Conservation (phyloP, 2,797 vertebrate genomes). For the Enteromius trimaculatus region DNA sequence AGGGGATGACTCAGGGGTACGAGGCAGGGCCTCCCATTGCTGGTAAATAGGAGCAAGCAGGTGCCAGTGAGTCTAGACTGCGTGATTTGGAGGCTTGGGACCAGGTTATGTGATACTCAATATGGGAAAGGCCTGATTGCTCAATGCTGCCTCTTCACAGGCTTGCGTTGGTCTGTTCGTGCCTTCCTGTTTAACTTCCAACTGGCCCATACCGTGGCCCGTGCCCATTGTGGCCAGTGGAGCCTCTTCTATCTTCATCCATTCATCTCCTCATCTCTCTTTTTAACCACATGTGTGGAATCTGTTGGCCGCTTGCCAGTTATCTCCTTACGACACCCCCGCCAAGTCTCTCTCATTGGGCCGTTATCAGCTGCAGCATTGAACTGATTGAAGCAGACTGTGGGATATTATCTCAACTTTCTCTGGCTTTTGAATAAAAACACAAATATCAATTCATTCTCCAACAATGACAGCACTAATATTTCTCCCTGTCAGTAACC, state of each 20-base stretch:
- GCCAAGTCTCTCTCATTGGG: neutral
- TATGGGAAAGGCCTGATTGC: slow-evolving; percentile 88
- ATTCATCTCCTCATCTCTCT: slow-evolving; percentile 16
- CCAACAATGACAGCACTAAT: slow-evolving; percentile 28
- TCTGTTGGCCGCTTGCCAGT: neutral
- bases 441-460: neutral
- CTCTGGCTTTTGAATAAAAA: slow-evolving; percentile 37
- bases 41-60: slow-evolving; percentile 88
- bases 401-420: slow-evolving; percentile 29
- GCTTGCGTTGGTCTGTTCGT: slow-evolving; percentile 75
- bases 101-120: slow-evolving; percentile 87
- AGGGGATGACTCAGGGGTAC: slow-evolving; percentile 72
- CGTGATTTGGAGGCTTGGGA: slow-evolving; percentile 81
- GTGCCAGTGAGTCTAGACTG: slow-evolving; percentile 92
- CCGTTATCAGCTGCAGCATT: slow-evolving; percentile 17
- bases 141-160: slow-evolving; percentile 81
- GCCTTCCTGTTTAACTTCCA: slow-evolving; percentile 79
- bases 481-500: slow-evolving; percentile 23
- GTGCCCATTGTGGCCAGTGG: slow-evolving; percentile 64
- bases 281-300: neutral
- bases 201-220: slow-evolving; percentile 80
- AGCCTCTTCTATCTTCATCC: slow-evolving; percentile 53
- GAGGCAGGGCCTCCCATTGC: slow-evolving; percentile 80
- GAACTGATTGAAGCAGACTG: slow-evolving; percentile 29
- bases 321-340: slow-evolving; percentile 1